Conservation (phyloP, 64 coral and sea anemone genomes). For the Montipora efflorescens region DNA sequence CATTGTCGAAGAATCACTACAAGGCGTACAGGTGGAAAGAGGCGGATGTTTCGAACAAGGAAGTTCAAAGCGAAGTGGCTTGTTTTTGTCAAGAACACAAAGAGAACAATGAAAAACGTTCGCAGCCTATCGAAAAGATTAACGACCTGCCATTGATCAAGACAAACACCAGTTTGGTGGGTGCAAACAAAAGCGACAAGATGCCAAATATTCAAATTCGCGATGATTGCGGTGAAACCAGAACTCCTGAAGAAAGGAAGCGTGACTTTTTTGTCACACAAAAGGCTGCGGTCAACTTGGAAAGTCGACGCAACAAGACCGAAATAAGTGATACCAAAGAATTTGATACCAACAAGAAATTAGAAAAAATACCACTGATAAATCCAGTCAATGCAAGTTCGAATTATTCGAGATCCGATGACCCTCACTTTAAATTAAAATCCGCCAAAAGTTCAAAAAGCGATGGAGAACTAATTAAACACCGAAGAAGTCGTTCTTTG, state of each 20-base stretch:
- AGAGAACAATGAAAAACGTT: constrained; percentile 36
- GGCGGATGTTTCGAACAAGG: neutral
- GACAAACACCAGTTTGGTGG: constrained; percentile 58
- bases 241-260: constrained; percentile 1
- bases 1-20: neutral
- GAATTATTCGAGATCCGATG: neutral
- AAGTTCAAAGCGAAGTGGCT: neutral
- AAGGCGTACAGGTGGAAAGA: constrained; percentile 59
- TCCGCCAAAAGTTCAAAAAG: constrained; percentile 43
- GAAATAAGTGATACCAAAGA: constrained; percentile 6
- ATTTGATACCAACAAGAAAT: neutral
- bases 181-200: constrained; percentile 64
- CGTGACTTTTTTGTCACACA: constrained; percentile 80
- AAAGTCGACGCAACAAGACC: neutral
- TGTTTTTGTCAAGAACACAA: constrained; percentile 29
- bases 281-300: neutral
- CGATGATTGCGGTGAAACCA: neutral
- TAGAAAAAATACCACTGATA: constrained; percentile 59
- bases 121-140: neutral
- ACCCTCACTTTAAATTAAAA: neutral
- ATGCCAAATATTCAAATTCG: constrained; percentile 18
- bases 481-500: constrained; percentile 8
- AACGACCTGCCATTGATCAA: constrained; percentile 54
- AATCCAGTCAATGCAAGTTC: neutral
- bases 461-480: constrained; percentile 13